Percentiles rank a stretch among this genome's conserved stretches.
Conservation (phyloP, 2,113 vertebrate species). For the Alligator sinensis region DNA sequence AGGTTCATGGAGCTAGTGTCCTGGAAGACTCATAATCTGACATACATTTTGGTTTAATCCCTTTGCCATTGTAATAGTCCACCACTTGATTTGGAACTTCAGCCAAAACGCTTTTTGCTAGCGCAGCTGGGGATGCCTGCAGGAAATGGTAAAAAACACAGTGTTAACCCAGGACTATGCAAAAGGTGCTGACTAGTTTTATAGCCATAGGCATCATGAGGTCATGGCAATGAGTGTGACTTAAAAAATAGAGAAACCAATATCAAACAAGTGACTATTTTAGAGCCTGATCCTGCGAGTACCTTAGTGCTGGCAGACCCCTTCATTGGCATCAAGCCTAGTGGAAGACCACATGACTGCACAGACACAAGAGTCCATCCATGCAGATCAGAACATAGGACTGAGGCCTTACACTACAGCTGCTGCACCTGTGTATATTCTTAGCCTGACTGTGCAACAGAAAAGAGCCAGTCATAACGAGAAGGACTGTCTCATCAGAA, state of each 20-base stretch:
- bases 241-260: background rate
- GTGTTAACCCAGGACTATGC: slow-evolving; percentile 26
- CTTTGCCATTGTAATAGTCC: slow-evolving; percentile 98
- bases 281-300: background rate
- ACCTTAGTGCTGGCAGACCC: background rate
- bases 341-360: background rate
- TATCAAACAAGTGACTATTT: background rate
- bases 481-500: background rate
- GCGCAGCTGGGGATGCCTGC: slow-evolving; percentile 95
- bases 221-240: background rate
- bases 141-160: slow-evolving; percentile 70
- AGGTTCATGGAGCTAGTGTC: slow-evolving; percentile 89
- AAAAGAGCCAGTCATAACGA: background rate
- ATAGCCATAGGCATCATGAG: background rate
- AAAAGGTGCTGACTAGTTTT: background rate
- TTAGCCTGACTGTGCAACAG: background rate
- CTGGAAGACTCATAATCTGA: slow-evolving; percentile 94
- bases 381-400: background rate
- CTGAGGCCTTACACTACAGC: background rate
- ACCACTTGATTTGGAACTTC: slow-evolving; percentile 99
- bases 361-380: background rate
- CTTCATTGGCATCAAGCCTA: background rate
- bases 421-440: background rate
- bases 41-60: slow-evolving; percentile 94
- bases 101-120: slow-evolving; percentile 95